These are phyloP conservation scores for Patella ulyssiponensis DNA, from an alignment of 2,888 invertebrate genomes.

Conservation along the genomic window DNA sequence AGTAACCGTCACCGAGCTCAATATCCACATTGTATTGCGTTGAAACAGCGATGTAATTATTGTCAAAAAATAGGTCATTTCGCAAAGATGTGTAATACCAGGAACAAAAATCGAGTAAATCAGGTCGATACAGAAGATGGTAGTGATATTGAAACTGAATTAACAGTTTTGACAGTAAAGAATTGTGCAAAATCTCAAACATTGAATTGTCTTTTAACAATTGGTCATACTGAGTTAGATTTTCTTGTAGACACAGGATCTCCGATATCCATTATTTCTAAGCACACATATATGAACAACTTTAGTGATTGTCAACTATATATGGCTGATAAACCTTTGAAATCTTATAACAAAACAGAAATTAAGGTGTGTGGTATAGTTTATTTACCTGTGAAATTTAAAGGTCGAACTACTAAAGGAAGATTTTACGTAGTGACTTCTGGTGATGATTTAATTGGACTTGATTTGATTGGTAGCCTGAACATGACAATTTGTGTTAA, in stretches of 20 bases:
- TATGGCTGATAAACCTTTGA: not conserved
- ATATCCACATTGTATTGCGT: constrained; percentile 3
- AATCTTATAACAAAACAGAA: not conserved
- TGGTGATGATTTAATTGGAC: constrained; percentile 4
- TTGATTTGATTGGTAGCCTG: not conserved
- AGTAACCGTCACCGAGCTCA: not conserved
- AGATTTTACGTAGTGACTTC: not conserved
- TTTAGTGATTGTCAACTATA: not conserved
- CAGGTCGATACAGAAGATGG: not conserved
- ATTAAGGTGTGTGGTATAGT: not conserved
- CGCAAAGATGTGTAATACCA: not conserved
- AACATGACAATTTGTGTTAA: constrained; percentile 9
- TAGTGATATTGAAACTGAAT: not conserved
- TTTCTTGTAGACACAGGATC: not conserved
- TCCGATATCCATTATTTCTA: not conserved
- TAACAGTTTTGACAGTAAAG: not conserved
- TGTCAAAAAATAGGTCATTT: not conserved
- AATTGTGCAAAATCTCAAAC: not conserved
- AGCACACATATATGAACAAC: not conserved
- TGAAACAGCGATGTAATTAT: not conserved
- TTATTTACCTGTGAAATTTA: not conserved
- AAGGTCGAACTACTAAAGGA: constrained; percentile 3
- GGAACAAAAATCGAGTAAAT: not conserved
- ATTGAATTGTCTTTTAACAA: not conserved
- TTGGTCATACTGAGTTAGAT: not conserved